Percentiles rank a stretch among this genome's conserved stretches.
Conservation (phyloP, 2,797 vertebrate species). For the Acipenser ruthenus region DNA sequence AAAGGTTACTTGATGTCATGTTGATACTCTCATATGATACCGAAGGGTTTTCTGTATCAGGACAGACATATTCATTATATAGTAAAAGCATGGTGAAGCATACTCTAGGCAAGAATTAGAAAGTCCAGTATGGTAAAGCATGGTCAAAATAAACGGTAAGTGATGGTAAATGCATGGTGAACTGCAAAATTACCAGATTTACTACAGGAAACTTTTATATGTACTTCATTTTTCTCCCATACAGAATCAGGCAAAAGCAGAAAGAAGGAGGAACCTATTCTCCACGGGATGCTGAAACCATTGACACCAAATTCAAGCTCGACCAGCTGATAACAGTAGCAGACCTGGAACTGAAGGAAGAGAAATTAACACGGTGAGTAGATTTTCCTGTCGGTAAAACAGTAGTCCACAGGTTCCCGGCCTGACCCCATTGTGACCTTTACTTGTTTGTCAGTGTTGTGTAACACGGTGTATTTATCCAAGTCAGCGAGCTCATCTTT, state of each 20-base stretch:
- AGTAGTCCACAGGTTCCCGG: conserved; percentile 55
- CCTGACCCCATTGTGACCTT: conserved; percentile 75
- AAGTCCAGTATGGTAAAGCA: too few relatives aligned
- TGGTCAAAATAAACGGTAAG: too few relatives aligned
- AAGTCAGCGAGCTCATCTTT: conserved; percentile 73
- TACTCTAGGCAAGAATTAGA: too few relatives aligned
- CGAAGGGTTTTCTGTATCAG: too few relatives aligned
- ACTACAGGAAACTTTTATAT: conserved; percentile 1
- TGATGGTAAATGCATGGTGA: too few relatives aligned
- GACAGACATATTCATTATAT: too few relatives aligned
- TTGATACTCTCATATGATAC: too few relatives aligned
- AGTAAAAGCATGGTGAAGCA: too few relatives aligned
- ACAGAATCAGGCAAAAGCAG: conserved; percentile 86
- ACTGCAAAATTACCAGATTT: too few relatives aligned
- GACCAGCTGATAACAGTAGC: conserved; percentile 94
- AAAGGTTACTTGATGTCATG: too few relatives aligned
- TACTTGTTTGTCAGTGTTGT: conserved; percentile 70
- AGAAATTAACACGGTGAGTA: conserved; percentile 88
- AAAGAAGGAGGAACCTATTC: conserved; percentile 94
- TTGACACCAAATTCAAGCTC: conserved; percentile 92
- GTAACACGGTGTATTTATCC: conserved; percentile 72
- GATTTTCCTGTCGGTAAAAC: conserved; percentile 41
- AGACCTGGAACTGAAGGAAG: conserved; percentile 91
- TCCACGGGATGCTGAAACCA: conserved; percentile 89
- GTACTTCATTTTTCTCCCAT: conserved; percentile 7